Conservation (phyloP, 1,140 invertebrate species). For the Drosophila serrata region DNA sequence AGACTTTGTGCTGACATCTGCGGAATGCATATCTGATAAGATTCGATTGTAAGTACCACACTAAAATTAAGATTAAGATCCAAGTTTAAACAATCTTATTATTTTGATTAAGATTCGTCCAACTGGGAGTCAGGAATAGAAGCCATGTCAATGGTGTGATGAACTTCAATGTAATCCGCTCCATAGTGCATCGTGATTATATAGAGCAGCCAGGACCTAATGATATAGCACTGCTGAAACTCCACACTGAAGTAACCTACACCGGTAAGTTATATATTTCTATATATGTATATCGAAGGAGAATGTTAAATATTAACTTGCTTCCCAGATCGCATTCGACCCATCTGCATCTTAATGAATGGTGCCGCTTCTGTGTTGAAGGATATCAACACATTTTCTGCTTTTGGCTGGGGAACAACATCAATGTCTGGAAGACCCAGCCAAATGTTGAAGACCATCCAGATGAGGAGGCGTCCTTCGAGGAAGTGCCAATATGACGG, state of each 20-base stretch:
- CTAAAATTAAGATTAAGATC: fast-evolving
- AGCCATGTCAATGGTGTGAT: no score
- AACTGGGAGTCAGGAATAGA: neutral
- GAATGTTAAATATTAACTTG: neutral
- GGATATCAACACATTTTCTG: neutral
- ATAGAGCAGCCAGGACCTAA: fast-evolving
- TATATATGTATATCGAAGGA: neutral
- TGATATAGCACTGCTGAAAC: neutral
- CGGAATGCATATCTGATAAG: neutral
- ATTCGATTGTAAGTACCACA: slow-evolving; percentile 6
- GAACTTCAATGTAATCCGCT: neutral
- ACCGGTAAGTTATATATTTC: neutral
- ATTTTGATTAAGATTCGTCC: neutral
- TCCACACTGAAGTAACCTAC: neutral
- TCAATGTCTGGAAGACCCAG: neutral
- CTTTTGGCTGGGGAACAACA: neutral
- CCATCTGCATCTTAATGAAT: neutral
- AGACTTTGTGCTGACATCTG: slow-evolving; percentile 10
- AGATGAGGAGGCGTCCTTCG: neutral
- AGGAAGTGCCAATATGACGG: neutral
- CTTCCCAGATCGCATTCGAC: neutral
- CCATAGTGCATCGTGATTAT: neutral
- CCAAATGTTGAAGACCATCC: neutral
- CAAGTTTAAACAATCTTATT: neutral
- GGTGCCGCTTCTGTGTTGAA: neutral